These are phyloP conservation scores for Delphinapterus leucas DNA, from an alignment of 2,113 vertebrate genomes.

Conservation along the genomic window DNA sequence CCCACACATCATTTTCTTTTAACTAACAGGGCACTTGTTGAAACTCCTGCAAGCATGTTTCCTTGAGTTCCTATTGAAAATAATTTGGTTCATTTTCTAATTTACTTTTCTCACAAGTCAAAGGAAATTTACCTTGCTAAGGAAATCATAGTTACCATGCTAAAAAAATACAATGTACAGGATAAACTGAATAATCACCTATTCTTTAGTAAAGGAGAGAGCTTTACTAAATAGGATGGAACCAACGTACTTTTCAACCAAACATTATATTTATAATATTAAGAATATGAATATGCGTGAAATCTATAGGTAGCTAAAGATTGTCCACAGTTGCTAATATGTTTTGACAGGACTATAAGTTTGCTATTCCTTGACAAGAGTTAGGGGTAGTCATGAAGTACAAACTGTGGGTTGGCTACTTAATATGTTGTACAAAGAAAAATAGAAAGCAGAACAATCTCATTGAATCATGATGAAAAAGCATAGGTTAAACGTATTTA, in stretches of 20 bases:
- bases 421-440: not conserved
- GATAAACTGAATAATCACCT: not conserved
- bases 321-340: not conserved
- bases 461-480: constrained; percentile 31
- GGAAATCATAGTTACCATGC: not conserved
- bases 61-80: constrained; percentile 24
- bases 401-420: not conserved
- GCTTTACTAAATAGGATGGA: not conserved
- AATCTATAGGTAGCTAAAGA: not conserved
- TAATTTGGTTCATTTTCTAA: constrained; percentile 42
- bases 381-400: not conserved
- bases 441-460: not conserved
- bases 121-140: not conserved
- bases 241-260: not conserved
- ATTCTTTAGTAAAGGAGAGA: not conserved
- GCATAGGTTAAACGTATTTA: constrained; percentile 5
- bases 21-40: not conserved
- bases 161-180: not conserved
- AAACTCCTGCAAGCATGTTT: constrained; percentile 1
- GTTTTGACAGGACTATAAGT: not conserved
- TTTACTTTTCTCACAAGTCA: constrained; percentile 36
- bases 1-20: not conserved
- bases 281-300: not conserved
- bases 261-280: constrained; percentile 2
- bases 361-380: not conserved